Evolutionary conservation across 2,888 invertebrate species (phyloP).

Genomic region (Eurytoma californica): DNA sequence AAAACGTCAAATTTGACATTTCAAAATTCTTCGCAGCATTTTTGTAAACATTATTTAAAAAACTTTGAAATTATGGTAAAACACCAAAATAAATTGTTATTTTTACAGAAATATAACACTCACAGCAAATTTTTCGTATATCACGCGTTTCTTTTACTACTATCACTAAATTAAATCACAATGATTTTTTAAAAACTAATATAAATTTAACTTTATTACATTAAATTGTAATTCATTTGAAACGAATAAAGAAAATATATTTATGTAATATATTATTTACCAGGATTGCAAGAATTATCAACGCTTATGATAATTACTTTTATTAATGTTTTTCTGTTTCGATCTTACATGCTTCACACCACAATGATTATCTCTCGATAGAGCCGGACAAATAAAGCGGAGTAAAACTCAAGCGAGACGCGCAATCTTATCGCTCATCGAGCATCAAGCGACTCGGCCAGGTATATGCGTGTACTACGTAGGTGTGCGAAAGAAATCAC

Average conservation of each 20-base stretch:
- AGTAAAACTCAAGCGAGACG: not conserved
- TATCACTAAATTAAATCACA: too few species aligned
- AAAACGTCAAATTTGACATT: conserved; percentile 49
- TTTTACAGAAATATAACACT: too few species aligned
- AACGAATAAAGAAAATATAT: too few species aligned
- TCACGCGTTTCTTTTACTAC: too few species aligned
- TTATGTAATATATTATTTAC: too few species aligned
- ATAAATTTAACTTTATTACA: not conserved
- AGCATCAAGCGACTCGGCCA: conserved; percentile 16
- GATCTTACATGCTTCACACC: not conserved
- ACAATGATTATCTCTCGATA: conserved; percentile 2
- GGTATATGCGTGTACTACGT: not conserved
- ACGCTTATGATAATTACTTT: not conserved
- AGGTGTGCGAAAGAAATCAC: not conserved
- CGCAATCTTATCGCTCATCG: conserved; percentile 39
- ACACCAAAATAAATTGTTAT: too few species aligned
- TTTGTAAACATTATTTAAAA: conserved; percentile 23
- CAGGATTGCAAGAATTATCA: too few species aligned
- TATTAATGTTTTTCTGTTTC: not conserved
- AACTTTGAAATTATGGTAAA: too few species aligned
- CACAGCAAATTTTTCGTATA: too few species aligned
- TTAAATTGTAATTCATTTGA: not conserved
- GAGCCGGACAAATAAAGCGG: not conserved
- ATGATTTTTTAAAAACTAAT: too few species aligned
- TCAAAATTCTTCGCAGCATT: not conserved